Conservation (phyloP, 2,113 vertebrate genomes). For the Rhea pennata region DNA sequence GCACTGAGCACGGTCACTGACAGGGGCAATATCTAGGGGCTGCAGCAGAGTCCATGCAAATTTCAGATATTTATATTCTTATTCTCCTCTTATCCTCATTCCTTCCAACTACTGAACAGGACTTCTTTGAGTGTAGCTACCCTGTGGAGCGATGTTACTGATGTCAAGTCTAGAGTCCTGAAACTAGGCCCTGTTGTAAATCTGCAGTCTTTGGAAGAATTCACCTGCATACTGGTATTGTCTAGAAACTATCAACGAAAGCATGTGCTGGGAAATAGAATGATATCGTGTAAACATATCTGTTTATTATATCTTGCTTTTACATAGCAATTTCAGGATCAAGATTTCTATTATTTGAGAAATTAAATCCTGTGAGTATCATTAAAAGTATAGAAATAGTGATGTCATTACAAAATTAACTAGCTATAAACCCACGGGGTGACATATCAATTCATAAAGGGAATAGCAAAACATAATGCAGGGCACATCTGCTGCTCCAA, state of each 20-base stretch:
- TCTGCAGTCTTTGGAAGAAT: not conserved
- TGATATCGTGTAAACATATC: constrained; percentile 11
- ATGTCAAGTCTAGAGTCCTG: not conserved
- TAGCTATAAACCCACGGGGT: constrained; percentile 49
- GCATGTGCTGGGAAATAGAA: constrained; percentile 1
- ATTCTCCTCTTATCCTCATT: not conserved
- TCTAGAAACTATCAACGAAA: not conserved
- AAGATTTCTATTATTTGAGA: constrained; percentile 56
- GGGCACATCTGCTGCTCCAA: constrained; percentile 55
- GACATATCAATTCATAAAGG: constrained; percentile 64
- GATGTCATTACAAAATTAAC: constrained; percentile 64
- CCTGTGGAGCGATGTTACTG: not conserved
- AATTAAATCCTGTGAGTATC: constrained; percentile 32
- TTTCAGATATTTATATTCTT: not conserved
- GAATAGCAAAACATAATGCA: constrained; percentile 51
- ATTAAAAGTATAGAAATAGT: constrained; percentile 47
- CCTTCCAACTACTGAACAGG: rapidly evolving
- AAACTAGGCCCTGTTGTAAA: not conserved
- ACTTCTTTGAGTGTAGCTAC: not conserved
- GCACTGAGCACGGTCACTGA: rapidly evolving
- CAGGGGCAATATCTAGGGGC: not conserved
- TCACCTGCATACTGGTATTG: not conserved
- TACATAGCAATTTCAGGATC: not conserved
- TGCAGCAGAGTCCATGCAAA: not conserved
- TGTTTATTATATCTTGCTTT: constrained; percentile 44